These are phyloP conservation scores for Stramonita haemastoma DNA, from an alignment of 2,888 invertebrate species.

Conservation along the genomic window DNA sequence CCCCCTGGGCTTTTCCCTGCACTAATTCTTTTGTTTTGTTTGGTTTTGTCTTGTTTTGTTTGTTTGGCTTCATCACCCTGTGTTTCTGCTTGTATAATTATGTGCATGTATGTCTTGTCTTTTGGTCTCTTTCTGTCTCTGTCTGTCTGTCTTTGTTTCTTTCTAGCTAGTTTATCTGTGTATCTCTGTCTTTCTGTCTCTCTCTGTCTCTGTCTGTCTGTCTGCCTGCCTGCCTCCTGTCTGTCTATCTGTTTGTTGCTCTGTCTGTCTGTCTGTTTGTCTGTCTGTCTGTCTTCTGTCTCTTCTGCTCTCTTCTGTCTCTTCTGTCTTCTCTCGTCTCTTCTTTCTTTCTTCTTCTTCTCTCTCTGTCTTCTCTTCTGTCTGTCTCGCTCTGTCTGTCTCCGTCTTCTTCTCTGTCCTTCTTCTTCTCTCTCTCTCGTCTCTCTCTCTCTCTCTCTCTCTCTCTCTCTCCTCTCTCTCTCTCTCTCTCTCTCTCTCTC, in stretches of 20 bases:
- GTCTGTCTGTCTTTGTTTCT: not conserved
- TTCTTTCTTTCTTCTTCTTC: no score
- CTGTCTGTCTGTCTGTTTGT: not conserved
- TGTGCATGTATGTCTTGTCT: not conserved
- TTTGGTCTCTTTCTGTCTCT: not conserved
- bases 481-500: not conserved
- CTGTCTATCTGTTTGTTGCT: not conserved
- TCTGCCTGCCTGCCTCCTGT: no score
- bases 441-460: not conserved
- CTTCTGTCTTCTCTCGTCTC: not conserved
- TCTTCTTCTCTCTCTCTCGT: not conserved
- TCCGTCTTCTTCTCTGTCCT: not conserved
- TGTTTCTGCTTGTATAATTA: no score
- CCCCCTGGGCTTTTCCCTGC: not conserved
- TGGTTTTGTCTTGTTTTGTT: no score
- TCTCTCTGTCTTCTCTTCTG: not conserved
- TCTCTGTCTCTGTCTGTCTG: no score
- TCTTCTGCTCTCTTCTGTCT: not conserved
- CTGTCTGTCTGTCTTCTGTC: no score
- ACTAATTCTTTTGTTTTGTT: no score
- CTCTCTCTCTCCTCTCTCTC: not conserved
- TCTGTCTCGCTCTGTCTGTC: not conserved
- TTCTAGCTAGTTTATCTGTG: no score
- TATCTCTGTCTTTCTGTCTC: no score
- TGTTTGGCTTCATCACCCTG: no score